A percentile compares a stretch with the other conserved stretches of the same genome.
These are phyloP conservation scores for Hemicordylus capensis DNA, from an alignment of 2,113 vertebrate genomes.

Conservation along the genomic window DNA sequence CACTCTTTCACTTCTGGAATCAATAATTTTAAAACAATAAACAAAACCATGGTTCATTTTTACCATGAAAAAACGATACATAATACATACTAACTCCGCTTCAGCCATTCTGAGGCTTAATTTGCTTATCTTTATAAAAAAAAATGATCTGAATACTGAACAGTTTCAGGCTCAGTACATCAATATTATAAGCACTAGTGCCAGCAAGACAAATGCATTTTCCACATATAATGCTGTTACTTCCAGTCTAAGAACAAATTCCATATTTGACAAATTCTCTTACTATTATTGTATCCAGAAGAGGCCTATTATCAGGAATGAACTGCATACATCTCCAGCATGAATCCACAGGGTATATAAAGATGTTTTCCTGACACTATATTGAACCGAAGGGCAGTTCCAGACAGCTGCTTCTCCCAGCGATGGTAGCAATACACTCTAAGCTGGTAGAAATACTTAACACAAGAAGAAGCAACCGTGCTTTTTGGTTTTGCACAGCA, in stretches of 20 bases:
- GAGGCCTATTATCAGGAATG: background rate
- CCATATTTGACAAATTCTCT: background rate
- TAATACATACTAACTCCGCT: constrained; percentile 12
- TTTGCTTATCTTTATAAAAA: background rate
- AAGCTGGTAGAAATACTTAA: background rate
- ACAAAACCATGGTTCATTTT: background rate
- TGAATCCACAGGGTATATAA: background rate
- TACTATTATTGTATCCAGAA: background rate
- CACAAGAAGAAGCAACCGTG: background rate
- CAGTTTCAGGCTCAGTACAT: background rate
- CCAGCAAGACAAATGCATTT: constrained; percentile 8
- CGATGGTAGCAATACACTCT: background rate
- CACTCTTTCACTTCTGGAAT: background rate
- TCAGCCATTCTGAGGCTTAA: background rate
- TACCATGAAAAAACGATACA: background rate
- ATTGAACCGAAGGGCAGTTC: background rate
- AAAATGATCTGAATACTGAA: background rate
- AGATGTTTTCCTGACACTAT: background rate
- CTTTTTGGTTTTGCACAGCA: background rate
- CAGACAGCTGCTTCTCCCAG: background rate
- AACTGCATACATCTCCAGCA: background rate
- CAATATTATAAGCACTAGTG: background rate
- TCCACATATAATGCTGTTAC: constrained; percentile 13
- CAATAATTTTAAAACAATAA: constrained; percentile 18
- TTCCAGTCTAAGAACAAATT: constrained; percentile 22